A percentile compares a stretch with the other conserved stretches of the same genome.
Evolutionary conservation across 2,888 invertebrate species (phyloP).

Genomic region (Bellardia bayeri): DNA sequence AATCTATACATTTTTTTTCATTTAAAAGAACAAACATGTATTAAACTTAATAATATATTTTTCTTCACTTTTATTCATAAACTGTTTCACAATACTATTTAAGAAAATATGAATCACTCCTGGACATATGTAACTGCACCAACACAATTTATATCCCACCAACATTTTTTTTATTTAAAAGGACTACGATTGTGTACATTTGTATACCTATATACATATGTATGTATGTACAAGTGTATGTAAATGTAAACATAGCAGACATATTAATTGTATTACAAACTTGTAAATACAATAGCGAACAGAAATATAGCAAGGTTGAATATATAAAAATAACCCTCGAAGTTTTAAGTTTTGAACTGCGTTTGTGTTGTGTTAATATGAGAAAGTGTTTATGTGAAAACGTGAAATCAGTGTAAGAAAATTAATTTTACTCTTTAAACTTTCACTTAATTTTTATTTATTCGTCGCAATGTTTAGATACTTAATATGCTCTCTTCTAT

Average conservation of each 20-base stretch:
- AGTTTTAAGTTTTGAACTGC: too few relatives aligned
- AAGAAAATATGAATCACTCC: conserved; percentile 29
- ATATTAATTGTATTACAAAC: background rate
- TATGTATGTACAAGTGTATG: conserved; percentile 15
- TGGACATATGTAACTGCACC: conserved; percentile 41
- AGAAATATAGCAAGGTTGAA: background rate
- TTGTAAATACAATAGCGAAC: background rate
- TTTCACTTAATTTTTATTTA: too few relatives aligned
- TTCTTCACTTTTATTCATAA: background rate
- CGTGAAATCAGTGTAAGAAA: too few relatives aligned
- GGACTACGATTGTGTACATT: background rate
- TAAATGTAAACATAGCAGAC: background rate
- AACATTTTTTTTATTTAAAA: background rate
- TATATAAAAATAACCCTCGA: too few relatives aligned
- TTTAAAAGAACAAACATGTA: too few relatives aligned
- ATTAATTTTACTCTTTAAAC: too few relatives aligned
- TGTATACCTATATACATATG: background rate
- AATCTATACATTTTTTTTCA: too few relatives aligned
- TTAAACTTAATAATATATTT: too few relatives aligned
- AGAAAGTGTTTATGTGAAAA: too few relatives aligned
- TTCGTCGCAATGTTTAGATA: too few relatives aligned
- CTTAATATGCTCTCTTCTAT: too few relatives aligned
- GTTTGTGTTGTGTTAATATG: too few relatives aligned
- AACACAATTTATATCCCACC: conserved; percentile 4
- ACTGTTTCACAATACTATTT: background rate